Evolutionary conservation across 2,888 invertebrate species (phyloP).

Genomic region (Boloria selene): DNA sequence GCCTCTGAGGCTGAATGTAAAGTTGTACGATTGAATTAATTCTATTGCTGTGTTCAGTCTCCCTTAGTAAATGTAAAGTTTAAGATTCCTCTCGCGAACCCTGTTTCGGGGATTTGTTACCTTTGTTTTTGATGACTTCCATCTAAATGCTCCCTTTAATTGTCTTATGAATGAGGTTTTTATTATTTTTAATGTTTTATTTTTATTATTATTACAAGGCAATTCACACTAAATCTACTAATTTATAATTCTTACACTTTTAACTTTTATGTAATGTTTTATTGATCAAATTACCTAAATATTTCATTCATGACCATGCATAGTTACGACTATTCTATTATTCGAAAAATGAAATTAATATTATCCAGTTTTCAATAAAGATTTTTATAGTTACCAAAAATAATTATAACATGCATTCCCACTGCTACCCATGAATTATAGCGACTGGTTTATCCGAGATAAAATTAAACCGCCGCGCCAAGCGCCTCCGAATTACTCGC

Average conservation of each 20-base stretch:
- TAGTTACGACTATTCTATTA: background rate
- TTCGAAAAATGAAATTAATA: constrained; percentile 1
- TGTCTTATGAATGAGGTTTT: constrained; percentile 1
- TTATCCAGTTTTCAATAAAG: constrained; percentile 7
- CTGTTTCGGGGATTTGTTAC: constrained; percentile 55
- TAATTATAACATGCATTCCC: constrained; percentile 40
- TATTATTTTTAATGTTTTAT: background rate
- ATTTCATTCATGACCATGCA: too few species aligned
- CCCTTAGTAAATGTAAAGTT: constrained; percentile 71
- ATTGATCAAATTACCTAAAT: too few species aligned
- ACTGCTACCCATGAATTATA: constrained; percentile 65
- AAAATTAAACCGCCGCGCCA: constrained; percentile 68
- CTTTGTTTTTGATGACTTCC: constrained; percentile 46
- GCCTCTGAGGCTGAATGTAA: constrained; percentile 71
- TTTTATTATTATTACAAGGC: background rate
- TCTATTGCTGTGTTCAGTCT: constrained; percentile 73
- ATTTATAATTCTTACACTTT: too few species aligned
- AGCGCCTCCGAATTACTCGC: constrained; percentile 62
- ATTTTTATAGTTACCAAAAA: constrained; percentile 26
- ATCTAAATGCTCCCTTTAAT: constrained; percentile 21
- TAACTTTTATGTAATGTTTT: too few species aligned
- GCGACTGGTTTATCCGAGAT: constrained; percentile 60
- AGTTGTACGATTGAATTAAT: constrained; percentile 78
- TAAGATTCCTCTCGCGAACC: constrained; percentile 60
- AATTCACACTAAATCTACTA: too few species aligned